These are phyloP conservation scores for Origma solitaria DNA, from an alignment of 2,113 vertebrate species.

Conservation along the genomic window DNA sequence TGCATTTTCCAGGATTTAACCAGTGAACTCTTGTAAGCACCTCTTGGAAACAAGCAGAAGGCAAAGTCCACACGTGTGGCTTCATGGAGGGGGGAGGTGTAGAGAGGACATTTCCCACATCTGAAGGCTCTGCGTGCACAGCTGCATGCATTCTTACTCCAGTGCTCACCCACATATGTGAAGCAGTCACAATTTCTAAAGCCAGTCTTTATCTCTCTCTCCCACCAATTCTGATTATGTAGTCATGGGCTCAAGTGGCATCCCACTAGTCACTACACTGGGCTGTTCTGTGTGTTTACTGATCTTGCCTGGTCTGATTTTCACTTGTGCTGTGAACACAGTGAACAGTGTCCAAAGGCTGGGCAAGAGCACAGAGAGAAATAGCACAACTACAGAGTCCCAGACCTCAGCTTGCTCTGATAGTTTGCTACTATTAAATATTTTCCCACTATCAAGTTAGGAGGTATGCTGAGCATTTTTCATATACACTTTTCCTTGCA, in stretches of 20 bases:
- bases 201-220: not conserved
- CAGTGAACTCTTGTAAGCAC: fast-evolving
- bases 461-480: not conserved
- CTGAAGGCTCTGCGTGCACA: not conserved
- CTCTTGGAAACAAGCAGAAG: not conserved
- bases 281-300: not conserved
- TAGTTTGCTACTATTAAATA: not conserved
- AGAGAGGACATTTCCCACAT: not conserved
- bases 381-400: not conserved
- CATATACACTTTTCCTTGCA: not conserved
- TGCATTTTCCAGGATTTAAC: not conserved
- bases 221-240: not conserved
- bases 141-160: not conserved
- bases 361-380: not conserved
- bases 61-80: fast-evolving
- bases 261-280: not conserved
- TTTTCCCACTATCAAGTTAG: not conserved
- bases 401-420: not conserved
- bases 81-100: fast-evolving
- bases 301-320: not conserved
- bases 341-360: not conserved
- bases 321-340: not conserved
- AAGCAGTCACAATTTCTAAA: not conserved
- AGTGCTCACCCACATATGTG: not conserved
- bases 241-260: not conserved